These are phyloP conservation scores for Drosophila hydei DNA, from an alignment of 1,140 invertebrate species.

Conservation along the genomic window DNA sequence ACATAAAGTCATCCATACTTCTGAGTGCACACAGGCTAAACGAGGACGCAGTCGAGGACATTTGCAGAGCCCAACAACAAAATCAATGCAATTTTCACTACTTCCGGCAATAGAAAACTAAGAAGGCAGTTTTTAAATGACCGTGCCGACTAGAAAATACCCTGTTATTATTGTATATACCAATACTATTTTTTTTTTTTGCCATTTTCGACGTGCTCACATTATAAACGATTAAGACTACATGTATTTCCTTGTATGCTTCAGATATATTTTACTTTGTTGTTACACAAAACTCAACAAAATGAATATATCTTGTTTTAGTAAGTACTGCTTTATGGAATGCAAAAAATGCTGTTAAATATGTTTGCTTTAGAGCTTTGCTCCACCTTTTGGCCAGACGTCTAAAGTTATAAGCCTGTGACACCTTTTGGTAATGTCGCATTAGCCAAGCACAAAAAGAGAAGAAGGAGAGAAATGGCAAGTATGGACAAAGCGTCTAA, in stretches of 20 bases:
- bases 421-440: slow-evolving; percentile 63
- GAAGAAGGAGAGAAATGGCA: neutral
- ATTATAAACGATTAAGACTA: too few relatives aligned
- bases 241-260: too few relatives aligned
- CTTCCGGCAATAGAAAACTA: slow-evolving; percentile 51
- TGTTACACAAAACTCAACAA: neutral
- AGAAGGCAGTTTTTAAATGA: slow-evolving; percentile 7
- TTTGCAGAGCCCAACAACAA: slow-evolving; percentile 59
- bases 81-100: slow-evolving; percentile 81
- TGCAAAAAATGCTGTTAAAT: neutral
- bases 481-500: slow-evolving; percentile 9
- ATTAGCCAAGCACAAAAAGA: slow-evolving; percentile 46
- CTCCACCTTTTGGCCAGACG: slow-evolving; percentile 36
- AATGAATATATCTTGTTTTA: neutral
- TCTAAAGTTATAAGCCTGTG: slow-evolving; percentile 71
- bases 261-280: too few relatives aligned
- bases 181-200: too few relatives aligned
- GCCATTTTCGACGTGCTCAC: too few relatives aligned
- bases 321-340: too few relatives aligned
- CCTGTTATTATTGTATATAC: neutral
- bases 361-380: slow-evolving; percentile 66
- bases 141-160: neutral
- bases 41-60: slow-evolving; percentile 65
- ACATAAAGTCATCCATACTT: slow-evolving; percentile 6
- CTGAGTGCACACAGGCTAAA: slow-evolving; percentile 38